These are phyloP conservation scores for Diplodus sargus DNA, from an alignment of 2,797 vertebrate species.

Conservation along the genomic window DNA sequence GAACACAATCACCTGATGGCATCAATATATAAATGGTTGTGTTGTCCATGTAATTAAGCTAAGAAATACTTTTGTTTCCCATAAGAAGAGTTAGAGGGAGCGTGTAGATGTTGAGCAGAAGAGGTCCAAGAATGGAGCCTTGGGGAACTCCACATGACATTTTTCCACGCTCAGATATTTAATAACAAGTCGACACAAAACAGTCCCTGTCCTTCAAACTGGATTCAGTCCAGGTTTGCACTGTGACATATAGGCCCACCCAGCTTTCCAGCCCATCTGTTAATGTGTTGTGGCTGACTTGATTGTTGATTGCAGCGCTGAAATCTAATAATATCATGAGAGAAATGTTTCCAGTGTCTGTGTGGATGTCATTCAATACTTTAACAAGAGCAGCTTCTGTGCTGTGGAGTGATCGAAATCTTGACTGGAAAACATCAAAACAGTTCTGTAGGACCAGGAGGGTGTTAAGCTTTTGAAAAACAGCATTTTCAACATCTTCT, in stretches of 20 bases:
- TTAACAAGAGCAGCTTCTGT: neutral
- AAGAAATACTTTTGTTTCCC: neutral
- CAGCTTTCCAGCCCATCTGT: neutral
- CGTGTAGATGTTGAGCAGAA: neutral
- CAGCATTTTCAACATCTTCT: no score
- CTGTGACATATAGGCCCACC: slow-evolving; percentile 1
- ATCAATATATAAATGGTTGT: no score
- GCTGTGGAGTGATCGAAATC: neutral
- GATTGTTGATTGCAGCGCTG: neutral
- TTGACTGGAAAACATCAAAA: slow-evolving; percentile 11
- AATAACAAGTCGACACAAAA: slow-evolving; percentile 1
- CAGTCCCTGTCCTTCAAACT: neutral
- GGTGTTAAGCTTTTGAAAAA: neutral
- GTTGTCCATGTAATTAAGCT: no score
- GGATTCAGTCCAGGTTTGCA: neutral
- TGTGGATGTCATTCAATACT: slow-evolving; percentile 3
- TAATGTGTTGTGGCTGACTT: neutral
- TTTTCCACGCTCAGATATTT: neutral
- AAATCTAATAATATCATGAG: neutral
- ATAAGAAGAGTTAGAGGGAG: neutral
- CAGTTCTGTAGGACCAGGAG: no score
- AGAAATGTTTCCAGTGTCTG: neutral
- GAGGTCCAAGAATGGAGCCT: neutral
- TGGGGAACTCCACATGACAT: neutral
- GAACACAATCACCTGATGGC: no score